Base-by-base conservation (phyloP, 2,797 vertebrate species). In the Sebastes steindachneri region DNA sequence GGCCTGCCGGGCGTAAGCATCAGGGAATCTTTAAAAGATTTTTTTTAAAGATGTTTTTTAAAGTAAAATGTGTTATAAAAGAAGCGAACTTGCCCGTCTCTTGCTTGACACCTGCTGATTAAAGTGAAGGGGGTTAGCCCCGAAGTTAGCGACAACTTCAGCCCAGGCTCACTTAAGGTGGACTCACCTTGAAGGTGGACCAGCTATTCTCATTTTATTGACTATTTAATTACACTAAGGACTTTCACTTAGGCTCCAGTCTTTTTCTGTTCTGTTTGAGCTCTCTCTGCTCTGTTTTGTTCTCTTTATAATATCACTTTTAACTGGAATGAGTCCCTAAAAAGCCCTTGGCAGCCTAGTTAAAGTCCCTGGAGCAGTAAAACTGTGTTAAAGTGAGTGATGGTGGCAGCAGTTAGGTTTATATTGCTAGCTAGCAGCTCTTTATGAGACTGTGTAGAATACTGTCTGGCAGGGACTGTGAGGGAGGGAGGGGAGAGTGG, bases 311-410 rank as follows among this genome's bases (percentile, higher is more conserved):
- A 75, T 71, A 73, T 84, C 29, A 69, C 76, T 82, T 84, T 86
- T 81, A 85, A 75, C 68, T 78, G 76, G 17, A 91, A 84, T 63
- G 58, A 62, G 64, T 74, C 69, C 62, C 65, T 86, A 79, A 86
- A 88, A 82, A 70, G 64, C 73, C 64, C 28, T 71, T 73, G 79
- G 75, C 8, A 12, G 57, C 73, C 63, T 29, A 79, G 68, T 89
- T 71, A 82, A 86, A 78, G 67, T 85, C 71, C 7, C 72, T 19
- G 28, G 41, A 90, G 80, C 74, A 63, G 66, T 89, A 82, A 90
- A 86, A 79, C 29, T 37, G 76, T 73, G 78, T 92, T 89, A 73
- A 84, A 89, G 69, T 86, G 79, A 93, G 68, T 78, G 73, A 86
- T 89, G 57, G 84, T 65, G 58, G 85, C 81, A 68, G 73, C 83